Evolutionary conservation across 1,140 invertebrate genomes (phyloP), one percentile per base, ranked within the genome.

Genomic region (Zaprionus vittiger): DNA sequence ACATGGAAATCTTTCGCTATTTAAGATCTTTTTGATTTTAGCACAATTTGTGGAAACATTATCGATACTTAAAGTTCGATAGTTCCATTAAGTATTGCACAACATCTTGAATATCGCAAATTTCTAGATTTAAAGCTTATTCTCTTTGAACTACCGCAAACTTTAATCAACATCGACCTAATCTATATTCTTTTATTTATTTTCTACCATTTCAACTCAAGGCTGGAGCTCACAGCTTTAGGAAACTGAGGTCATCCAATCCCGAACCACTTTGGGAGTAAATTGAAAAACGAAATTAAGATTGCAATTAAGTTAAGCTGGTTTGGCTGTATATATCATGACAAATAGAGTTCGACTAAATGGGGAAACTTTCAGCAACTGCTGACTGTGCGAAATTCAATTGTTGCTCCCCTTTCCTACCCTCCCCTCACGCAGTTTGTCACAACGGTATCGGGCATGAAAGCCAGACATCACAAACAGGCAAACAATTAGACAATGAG

Each of bases 401-500:
- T 34, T 34, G 31, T 34, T 34, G 31, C 31, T 34, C 9, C 31
- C 31, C 31, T 34, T 1, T 2, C 20, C 20, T 22, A 22, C 20
- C 20, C 20, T 22, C 20, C 20, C 20, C 20, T 22, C 20, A 22
- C n/a, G n/a, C 37, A 9, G n/a, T 17, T 52, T 52, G 47, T 49
- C 7, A 20, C 20, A 47, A 47, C n/a, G 41, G 37, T 38, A 38
- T 15, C n/a, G 41, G 41, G 37, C 4, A 38, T 5, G 7, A n/a
- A 47, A 47, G 41, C 41, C 41, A 47, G 41, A 47, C n/a, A 11
- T 11, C 31, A 34, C 31, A 47, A 47, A 47, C 41, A 28, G 64
- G 14, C 47, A 62, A 70, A 63, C 61, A 73, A 69, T 49, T 57
- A 38, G 56, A 55, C 47, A 68, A 61, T 52, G 20, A 26, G 38